Conservation (phyloP, 2,888 invertebrate genomes). For the Gastrophysa polygoni region DNA sequence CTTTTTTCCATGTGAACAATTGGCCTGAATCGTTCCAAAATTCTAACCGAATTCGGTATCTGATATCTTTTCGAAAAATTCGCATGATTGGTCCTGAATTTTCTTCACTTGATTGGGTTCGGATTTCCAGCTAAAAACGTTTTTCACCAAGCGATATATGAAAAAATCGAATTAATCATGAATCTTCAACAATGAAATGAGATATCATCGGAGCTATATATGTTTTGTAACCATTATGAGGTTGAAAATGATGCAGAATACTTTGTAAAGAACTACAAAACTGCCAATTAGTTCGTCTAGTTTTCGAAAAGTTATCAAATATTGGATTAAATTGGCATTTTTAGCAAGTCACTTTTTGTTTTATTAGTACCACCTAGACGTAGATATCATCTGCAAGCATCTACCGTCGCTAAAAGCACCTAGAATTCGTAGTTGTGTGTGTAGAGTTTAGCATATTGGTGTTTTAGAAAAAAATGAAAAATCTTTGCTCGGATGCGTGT, state of each 20-base stretch:
- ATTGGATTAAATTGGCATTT: background rate
- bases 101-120: no score
- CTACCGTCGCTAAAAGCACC: background rate
- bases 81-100: no score
- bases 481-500: background rate
- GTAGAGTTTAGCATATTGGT: constrained; percentile 6
- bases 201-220: no score
- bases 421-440: constrained; percentile 4
- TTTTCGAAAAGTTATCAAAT: background rate
- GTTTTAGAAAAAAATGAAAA: background rate
- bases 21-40: background rate
- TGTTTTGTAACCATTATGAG: no score
- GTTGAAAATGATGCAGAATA: no score
- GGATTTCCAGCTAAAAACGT: no score
- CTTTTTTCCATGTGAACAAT: background rate
- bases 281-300: no score
- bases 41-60: background rate
- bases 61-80: background rate
- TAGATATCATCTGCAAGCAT: background rate
- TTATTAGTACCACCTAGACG: background rate
- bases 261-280: no score
- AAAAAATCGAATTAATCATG: no score
- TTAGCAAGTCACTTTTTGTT: background rate
- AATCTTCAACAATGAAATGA: no score
- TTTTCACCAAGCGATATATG: no score